Evolutionary conservation across 2,888 invertebrate species (phyloP).

Genomic region (Idaea biselata): DNA sequence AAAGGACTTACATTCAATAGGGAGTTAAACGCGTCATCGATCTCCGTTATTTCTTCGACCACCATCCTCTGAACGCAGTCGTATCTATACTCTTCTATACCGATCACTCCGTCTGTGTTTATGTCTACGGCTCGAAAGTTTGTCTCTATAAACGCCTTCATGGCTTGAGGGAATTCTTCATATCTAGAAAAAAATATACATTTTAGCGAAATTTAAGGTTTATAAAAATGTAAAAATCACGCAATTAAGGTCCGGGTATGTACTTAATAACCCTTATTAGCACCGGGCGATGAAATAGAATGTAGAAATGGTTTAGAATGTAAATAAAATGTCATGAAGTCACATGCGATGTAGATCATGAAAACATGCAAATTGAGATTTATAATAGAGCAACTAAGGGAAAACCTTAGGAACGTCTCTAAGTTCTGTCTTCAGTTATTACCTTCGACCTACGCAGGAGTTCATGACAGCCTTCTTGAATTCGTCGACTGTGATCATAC

Average conservation of each 20-base stretch:
- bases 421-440: neutral
- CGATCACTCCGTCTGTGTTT: conserved; percentile 89
- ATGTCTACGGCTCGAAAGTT: conserved; percentile 91
- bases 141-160: conserved; percentile 92
- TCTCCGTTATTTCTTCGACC: conserved; percentile 86
- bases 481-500: conserved; percentile 89
- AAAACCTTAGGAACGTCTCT: neutral
- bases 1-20: conserved; percentile 82
- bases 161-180: conserved; percentile 90
- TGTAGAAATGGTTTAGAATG: too few species aligned
- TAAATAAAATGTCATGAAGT: too few species aligned
- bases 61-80: conserved; percentile 91
- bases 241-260: too few species aligned
- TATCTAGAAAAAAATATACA: conserved; percentile 52
- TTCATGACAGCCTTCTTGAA: conserved; percentile 90
- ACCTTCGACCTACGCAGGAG: conserved; percentile 86
- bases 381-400: too few species aligned
- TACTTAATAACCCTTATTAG: too few species aligned
- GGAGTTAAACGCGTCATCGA: conserved; percentile 89
- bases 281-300: too few species aligned
- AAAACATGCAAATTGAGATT: too few species aligned
- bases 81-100: conserved; percentile 89
- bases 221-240: too few species aligned
- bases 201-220: neutral
- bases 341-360: too few species aligned